These are phyloP conservation scores for Dasysyrphus tricinctus DNA, from an alignment of 2,888 invertebrate genomes.

Conservation along the genomic window DNA sequence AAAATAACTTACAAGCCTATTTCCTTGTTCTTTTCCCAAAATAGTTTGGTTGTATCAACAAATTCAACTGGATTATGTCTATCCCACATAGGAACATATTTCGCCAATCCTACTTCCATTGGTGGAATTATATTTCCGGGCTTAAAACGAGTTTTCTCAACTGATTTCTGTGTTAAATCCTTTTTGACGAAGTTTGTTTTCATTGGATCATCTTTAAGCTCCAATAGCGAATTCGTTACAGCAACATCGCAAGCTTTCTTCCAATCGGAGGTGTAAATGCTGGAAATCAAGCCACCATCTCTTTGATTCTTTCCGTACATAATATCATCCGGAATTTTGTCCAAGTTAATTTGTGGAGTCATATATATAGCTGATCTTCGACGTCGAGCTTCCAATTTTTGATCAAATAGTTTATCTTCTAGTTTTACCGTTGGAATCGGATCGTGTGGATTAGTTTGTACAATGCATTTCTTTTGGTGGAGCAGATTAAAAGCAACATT, in stretches of 20 bases:
- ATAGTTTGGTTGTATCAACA: constrained; percentile 66
- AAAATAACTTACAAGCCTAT: constrained; percentile 45
- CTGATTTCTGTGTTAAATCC: constrained; percentile 43
- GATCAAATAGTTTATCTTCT: constrained; percentile 66
- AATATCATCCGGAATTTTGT: constrained; percentile 70
- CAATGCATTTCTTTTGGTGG: constrained; percentile 59
- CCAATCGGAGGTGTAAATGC: constrained; percentile 77
- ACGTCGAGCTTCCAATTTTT: constrained; percentile 65
- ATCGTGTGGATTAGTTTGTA: constrained; percentile 67
- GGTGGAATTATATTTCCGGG: neutral
- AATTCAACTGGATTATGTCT: constrained; percentile 56
- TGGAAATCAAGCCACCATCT: constrained; percentile 66
- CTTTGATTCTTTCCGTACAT: constrained; percentile 63
- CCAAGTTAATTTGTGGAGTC: constrained; percentile 75
- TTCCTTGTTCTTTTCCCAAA: constrained; percentile 66
- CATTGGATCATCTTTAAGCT: constrained; percentile 8
- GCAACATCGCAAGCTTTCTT: constrained; percentile 51
- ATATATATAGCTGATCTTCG: constrained; percentile 64
- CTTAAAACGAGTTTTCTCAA: constrained; percentile 13
- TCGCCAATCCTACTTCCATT: constrained; percentile 58
- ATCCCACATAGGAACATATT: constrained; percentile 67
- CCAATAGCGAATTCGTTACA: constrained; percentile 43
- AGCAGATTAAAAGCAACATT: constrained; percentile 74
- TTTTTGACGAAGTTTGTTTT: constrained; percentile 24
- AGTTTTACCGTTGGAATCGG: constrained; percentile 56